Evolutionary conservation across 2,888 invertebrate species (phyloP).

Genomic region (Caenorhabditis zanzibari): DNA sequence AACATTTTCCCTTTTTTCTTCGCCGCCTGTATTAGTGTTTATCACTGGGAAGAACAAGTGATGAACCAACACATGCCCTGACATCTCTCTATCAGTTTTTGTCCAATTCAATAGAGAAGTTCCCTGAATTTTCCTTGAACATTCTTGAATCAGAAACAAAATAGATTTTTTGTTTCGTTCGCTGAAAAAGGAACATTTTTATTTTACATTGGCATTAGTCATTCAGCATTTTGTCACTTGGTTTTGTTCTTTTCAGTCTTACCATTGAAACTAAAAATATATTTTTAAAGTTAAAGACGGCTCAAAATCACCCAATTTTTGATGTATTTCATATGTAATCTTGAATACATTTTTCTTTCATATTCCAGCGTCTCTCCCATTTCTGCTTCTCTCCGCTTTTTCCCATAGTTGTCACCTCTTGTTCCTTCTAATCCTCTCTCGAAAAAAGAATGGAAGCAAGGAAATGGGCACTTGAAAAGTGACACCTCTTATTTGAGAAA

Average conservation of each 20-base stretch:
- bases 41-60: slow-evolving; percentile 43
- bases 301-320: too few species aligned
- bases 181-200: neutral
- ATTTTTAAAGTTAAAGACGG: too few species aligned
- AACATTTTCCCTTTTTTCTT: slow-evolving; percentile 45
- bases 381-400: neutral
- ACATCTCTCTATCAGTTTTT: slow-evolving; percentile 2
- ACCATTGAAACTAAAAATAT: too few species aligned
- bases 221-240: too few species aligned
- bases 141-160: too few species aligned
- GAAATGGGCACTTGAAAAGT: slow-evolving; percentile 10
- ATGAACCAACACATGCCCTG: neutral
- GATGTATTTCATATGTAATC: slow-evolving; percentile 42
- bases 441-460: neutral
- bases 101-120: neutral
- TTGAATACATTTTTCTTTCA: slow-evolving; percentile 23
- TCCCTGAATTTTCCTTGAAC: too few species aligned
- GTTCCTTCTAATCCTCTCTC: slow-evolving; percentile 26
- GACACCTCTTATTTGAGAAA: slow-evolving; percentile 21
- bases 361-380: neutral
- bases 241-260: too few species aligned
- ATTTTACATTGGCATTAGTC: neutral
- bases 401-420: slow-evolving; percentile 40
- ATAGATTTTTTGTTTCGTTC: neutral
- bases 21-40: slow-evolving; percentile 63